phyloP scores from a whole-genome alignment of 1,140 invertebrate genomes.

The Paracyclopina nana region DNA sequence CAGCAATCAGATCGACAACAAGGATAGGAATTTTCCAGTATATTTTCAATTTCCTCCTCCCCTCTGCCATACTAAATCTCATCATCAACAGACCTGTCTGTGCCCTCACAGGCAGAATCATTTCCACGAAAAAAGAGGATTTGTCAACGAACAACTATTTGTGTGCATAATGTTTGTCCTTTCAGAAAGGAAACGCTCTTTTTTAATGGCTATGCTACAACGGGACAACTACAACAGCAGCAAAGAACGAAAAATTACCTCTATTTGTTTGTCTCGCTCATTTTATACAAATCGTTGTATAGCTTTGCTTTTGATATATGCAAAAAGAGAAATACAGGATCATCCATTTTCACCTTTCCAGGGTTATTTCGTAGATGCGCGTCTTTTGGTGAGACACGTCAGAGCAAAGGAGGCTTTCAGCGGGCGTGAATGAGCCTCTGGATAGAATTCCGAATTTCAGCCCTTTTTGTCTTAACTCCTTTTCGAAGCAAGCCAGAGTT shows the following conservation, averaged over 20 bases:
- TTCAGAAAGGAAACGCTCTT: neutral
- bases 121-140: neutral
- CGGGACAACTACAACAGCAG: neutral
- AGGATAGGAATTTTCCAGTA: no score
- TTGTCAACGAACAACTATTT: neutral
- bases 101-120: neutral
- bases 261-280: no score
- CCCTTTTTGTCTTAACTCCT: neutral
- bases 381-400: slow-evolving; percentile 6
- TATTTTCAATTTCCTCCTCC: neutral
- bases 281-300: no score
- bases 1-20: no score
- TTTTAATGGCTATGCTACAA: neutral
- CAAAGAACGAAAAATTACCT: neutral
- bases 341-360: no score
- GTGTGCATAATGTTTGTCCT: neutral
- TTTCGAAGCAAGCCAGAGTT: slow-evolving; percentile 1
- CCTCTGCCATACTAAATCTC: neutral
- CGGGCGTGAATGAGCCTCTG: neutral
- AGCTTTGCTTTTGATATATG: no score
- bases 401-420: slow-evolving; percentile 5
- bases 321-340: no score
- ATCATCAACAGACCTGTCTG: neutral
- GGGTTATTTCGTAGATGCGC: slow-evolving; percentile 5
- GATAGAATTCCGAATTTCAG: neutral